phyloP scores from a whole-genome alignment of 1,140 invertebrate genomes.

The Diorhabda carinulata region DNA sequence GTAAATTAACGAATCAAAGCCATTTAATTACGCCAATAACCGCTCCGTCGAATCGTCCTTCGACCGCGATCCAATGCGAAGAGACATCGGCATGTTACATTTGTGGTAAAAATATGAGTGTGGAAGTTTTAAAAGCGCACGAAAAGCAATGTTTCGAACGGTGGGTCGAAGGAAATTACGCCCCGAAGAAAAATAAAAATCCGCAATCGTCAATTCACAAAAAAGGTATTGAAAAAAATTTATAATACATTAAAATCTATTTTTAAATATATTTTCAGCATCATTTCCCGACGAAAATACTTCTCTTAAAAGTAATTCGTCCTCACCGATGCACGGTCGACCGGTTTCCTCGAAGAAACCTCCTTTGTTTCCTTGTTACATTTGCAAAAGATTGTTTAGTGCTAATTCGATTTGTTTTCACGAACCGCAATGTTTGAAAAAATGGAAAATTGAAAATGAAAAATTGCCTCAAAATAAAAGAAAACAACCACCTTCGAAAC shows the following conservation, averaged over 20 bases:
- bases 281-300: too few relatives aligned
- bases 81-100: slow-evolving; percentile 58
- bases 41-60: slow-evolving; percentile 10
- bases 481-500: slow-evolving; percentile 59
- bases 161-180: slow-evolving; percentile 43
- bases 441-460: slow-evolving; percentile 67
- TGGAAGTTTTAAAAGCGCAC: slow-evolving; percentile 70
- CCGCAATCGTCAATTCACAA: too few relatives aligned
- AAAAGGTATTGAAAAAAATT: too few relatives aligned
- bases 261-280: too few relatives aligned
- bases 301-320: too few relatives aligned
- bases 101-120: slow-evolving; percentile 72
- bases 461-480: slow-evolving; percentile 58
- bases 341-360: slow-evolving; percentile 36
- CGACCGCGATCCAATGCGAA: not conserved
- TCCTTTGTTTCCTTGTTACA: slow-evolving; percentile 60
- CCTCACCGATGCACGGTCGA: slow-evolving; percentile 19
- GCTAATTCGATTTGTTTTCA: slow-evolving; percentile 68
- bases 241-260: too few relatives aligned
- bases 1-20: too few relatives aligned
- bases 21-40: slow-evolving; percentile 10
- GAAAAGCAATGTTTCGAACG: slow-evolving; percentile 75
- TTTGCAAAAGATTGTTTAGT: slow-evolving; percentile 72
- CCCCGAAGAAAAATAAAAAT: slow-evolving; percentile 20
- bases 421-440: slow-evolving; percentile 73